Evolutionary conservation across 1,140 invertebrate genomes (phyloP).

Genomic region (Trachelipus rathkii): DNA sequence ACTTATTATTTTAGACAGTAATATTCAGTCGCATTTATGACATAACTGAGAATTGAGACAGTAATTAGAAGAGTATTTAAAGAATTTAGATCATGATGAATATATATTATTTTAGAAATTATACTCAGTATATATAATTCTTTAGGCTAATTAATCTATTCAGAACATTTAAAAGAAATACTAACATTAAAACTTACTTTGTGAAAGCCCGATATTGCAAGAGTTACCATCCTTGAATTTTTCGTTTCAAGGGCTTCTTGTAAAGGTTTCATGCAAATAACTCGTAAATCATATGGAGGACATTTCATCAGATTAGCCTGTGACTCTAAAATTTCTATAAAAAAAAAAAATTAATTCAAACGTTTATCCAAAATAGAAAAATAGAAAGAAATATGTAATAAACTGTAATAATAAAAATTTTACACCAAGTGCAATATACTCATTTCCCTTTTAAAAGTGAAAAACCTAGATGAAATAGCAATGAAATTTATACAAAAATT

Average conservation of each 20-base stretch:
- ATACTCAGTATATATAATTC: not conserved
- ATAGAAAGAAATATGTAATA: not conserved
- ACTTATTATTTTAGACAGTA: no score
- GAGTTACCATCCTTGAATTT: not conserved
- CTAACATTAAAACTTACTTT: not conserved
- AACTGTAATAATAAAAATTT: not conserved
- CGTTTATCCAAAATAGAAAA: no score
- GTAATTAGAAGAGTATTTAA: no score
- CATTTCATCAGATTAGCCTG: not conserved
- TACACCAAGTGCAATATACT: not conserved
- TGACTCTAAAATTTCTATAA: not conserved
- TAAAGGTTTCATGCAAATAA: not conserved
- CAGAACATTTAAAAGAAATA: not conserved
- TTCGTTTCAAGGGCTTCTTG: constrained; percentile 16
- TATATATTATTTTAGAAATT: no score
- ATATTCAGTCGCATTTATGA: no score
- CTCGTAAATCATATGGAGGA: not conserved
- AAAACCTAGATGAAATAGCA: not conserved
- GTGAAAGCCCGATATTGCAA: constrained; percentile 3
- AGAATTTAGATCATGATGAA: no score
- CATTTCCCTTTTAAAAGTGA: not conserved
- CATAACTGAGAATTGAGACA: no score
- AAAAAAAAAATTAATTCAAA: not conserved
- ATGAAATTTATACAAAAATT: no score
- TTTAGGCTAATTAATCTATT: not conserved